Base-by-base conservation (phyloP, 2,113 vertebrate genomes). In the Indicator indicator region DNA sequence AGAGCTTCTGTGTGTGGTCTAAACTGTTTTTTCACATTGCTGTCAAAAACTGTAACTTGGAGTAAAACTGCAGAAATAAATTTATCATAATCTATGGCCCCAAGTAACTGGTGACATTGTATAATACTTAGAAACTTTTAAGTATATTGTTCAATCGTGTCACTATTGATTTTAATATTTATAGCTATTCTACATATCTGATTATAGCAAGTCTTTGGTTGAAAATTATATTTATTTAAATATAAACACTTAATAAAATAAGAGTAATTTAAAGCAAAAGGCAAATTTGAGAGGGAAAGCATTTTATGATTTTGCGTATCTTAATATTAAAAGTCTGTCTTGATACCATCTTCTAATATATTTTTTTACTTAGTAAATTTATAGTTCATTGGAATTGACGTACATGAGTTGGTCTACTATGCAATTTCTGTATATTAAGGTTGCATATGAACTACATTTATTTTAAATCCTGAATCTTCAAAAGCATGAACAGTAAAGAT, bases 401-500 rank as follows among this genome's bases (percentile, higher is more conserved):
- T 73, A 59, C 28, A 74, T 80, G 33, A 38, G 15, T 77, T 80
- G 36, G 9, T 63, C 75, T 40, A 38, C 67, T 92, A 6, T 70
- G 44, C 11, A 65, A 2, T 82, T 78, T 86, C 52, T 88, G 6
- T 23, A 4, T 82, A 58, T 54, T 83, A 75, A 54, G 21, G 36
- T 77, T 94, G 62, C 54, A 44, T 79, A 79, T 81, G 33, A 93
- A 48, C 12, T 46, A 24, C 23, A 38, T 63, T 68, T 87, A 26
- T 83, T 94, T 87, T 44, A 83, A 80, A 74, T 69, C 5, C 6
- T 68, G 11, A 86, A 56, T 81, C 44, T 42, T 93, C 89, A 81
- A 54, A 93, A 90, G 88, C 88, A 94, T 80, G 90, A 93, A 32
- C 89, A 88, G 89, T 74, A 64, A 28, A 54, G 30, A 48, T 79